Evolutionary conservation across 92 coral and sea anemone genomes (phyloP).

Genomic region (Plumapathes pennacea): DNA sequence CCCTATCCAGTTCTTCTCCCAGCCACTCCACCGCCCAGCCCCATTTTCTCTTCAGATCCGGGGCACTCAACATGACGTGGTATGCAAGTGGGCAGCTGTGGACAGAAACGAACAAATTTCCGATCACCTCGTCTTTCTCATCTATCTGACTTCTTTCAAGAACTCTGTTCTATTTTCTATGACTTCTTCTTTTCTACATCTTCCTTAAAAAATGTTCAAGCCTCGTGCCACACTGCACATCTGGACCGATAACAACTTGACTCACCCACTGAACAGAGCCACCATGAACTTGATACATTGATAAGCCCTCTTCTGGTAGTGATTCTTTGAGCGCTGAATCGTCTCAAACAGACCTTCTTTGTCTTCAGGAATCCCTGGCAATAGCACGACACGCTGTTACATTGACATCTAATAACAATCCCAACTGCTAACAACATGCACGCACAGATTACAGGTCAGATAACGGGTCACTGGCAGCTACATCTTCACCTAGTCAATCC

Average conservation of each 20-base stretch:
- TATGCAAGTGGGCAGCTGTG: constrained; percentile 89
- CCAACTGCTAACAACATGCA: no score
- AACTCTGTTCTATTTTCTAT: no score
- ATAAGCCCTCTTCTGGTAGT: constrained; percentile 97
- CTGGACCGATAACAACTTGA: background rate
- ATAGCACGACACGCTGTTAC: no score
- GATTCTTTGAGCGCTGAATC: constrained; percentile 94
- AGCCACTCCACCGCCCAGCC: constrained; percentile 97
- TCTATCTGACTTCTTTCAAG: no score
- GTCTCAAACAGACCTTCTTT: constrained; percentile 96
- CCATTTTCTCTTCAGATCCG: constrained; percentile 89
- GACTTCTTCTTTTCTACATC: background rate
- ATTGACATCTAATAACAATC: no score
- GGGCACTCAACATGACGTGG: constrained; percentile 76
- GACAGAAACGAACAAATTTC: constrained; percentile 5
- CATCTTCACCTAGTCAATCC: no score
- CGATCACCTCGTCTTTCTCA: no score
- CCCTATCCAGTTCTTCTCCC: constrained; percentile 94
- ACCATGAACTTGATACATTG: constrained; percentile 99
- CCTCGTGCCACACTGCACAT: no score
- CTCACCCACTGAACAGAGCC: constrained; percentile 84
- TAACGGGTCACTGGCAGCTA: no score
- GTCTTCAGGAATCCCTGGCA: constrained; percentile 86
- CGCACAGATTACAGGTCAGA: no score
- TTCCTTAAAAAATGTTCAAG: background rate